Base-by-base conservation (phyloP, 2,888 invertebrate species). In the Ptycholaimellus sp. region DNA sequence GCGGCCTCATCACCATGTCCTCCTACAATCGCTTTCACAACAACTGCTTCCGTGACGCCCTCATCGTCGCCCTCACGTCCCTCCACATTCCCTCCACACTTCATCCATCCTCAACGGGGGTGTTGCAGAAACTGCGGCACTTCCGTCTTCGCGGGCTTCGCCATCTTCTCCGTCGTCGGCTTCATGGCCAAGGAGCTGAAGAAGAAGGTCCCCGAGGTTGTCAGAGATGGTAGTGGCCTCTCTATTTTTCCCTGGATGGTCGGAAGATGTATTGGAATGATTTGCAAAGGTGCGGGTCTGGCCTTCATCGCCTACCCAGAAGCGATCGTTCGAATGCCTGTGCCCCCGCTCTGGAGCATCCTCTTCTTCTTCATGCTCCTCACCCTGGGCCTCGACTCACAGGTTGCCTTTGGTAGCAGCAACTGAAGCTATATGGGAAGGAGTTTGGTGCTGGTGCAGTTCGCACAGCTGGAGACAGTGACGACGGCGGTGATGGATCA, bases 31-130 rank as follows among this genome's bases (percentile, higher is more conserved):
- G 49, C 38, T 56, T 41, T 30, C 7, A 33, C 20, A 38, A 41
- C 32, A 41, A 41, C 54, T 77, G 85, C 49, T 36, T 25, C 20
- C 20, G 64, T 82, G 42, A 57, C 53, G 60, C 60, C 44, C 44
- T 30, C 5, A 17, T 36, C 16, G 36, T 36, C 18, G 27, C 35
- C 6, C 20, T 35, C 16, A 28, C 20, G 35, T 33, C 6, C n/a
- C 14, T 6, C 6, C 13, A 25, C 13, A 25, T 25, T 13, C n/a
- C n/a, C n/a, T n/a, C n/a, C n/a, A n/a, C n/a, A n/a, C n/a, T n/a
- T n/a, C n/a, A n/a, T n/a, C n/a, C n/a, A n/a, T n/a, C n/a, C n/a
- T n/a, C n/a, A n/a, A n/a, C n/a, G n/a, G n/a, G n/a, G n/a, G n/a
- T n/a, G 4, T 17, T 36, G 3, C 30, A 36, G 36, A 5, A 36